These are phyloP conservation scores for Tachina lurida DNA, from an alignment of 2,888 invertebrate genomes.

Conservation along the genomic window DNA sequence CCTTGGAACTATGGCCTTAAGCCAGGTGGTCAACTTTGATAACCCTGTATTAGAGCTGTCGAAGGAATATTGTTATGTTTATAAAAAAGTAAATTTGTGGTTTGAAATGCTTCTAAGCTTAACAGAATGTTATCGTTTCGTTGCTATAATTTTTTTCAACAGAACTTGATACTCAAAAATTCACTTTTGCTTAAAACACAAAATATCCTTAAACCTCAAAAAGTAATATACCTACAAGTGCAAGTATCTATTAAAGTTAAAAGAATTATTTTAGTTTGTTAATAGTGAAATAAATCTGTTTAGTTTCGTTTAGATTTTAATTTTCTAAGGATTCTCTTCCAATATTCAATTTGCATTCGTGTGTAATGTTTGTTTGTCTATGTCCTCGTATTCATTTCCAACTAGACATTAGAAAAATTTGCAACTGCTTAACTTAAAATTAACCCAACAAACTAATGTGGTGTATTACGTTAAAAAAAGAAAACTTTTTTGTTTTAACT, in stretches of 20 bases:
- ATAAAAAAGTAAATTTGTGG: no score
- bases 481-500: constrained; percentile 12
- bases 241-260: neutral
- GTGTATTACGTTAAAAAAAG: neutral
- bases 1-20: no score
- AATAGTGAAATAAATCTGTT: constrained; percentile 44
- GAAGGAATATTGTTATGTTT: no score
- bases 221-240: neutral
- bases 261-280: neutral
- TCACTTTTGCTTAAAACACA: neutral
- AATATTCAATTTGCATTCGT: constrained; percentile 47
- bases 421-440: constrained; percentile 52
- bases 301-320: constrained; percentile 15
- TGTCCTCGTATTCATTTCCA: constrained; percentile 31
- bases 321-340: constrained; percentile 59
- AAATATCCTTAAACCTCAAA: neutral
- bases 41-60: no score
- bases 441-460: constrained; percentile 44
- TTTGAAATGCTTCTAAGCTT: no score
- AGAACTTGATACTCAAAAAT: no score
- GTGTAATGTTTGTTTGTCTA: neutral
- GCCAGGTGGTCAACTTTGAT: no score
- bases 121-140: no score
- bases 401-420: constrained; percentile 45
- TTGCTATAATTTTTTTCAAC: no score